Evolutionary conservation across 2,888 invertebrate species (phyloP).

Genomic region (Lottia gigantea): DNA sequence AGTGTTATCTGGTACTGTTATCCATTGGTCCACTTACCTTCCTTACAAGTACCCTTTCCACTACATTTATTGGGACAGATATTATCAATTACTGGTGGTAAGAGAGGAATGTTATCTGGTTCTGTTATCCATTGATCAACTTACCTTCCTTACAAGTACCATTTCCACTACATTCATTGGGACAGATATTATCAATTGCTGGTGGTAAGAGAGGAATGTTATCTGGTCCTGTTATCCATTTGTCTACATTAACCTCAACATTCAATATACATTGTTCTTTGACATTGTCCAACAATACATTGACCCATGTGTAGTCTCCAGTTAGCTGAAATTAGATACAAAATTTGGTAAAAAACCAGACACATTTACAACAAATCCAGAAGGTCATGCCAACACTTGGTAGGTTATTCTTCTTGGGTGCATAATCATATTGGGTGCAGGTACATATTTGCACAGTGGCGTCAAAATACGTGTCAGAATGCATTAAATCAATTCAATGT

Average conservation of each 20-base stretch:
- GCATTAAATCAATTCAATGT: too few relatives aligned
- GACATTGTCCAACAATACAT: conserved; percentile 26
- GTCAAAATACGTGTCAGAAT: too few relatives aligned
- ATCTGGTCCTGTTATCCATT: conserved; percentile 26
- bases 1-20: conserved; percentile 14
- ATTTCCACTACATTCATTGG: conserved; percentile 31
- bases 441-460: too few relatives aligned
- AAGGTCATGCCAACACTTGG: too few relatives aligned
- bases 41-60: conserved; percentile 27
- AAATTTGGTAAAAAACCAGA: background rate
- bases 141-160: conserved; percentile 32
- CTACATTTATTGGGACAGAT: conserved; percentile 37
- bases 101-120: background rate
- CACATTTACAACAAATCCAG: too few relatives aligned
- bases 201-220: conserved; percentile 13
- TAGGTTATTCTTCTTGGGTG: too few relatives aligned
- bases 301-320: conserved; percentile 18
- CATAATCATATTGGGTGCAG: too few relatives aligned
- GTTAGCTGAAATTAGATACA: conserved; percentile 22
- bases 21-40: conserved; percentile 30
- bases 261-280: conserved; percentile 28
- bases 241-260: conserved; percentile 26
- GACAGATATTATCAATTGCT: conserved; percentile 28
- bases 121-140: background rate
- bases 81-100: conserved; percentile 14